Evolutionary conservation across 2,797 vertebrate species (phyloP), one percentile per base, ranked within the genome.

Genomic region (Danio albolineatus): DNA sequence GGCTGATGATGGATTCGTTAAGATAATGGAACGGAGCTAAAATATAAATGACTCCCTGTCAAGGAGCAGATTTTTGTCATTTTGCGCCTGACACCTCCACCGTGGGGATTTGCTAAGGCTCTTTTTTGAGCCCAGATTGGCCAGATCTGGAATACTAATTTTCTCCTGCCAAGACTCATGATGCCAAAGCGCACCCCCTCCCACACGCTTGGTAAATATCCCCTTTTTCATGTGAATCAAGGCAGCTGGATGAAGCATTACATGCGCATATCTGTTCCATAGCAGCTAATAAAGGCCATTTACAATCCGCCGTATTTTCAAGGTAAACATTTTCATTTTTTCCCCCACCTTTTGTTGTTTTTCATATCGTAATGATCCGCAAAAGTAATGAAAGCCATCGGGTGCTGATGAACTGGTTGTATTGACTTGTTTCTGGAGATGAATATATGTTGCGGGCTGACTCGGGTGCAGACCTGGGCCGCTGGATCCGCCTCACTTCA

Each of bases 21-120:
- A 97, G 98, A 99, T 99, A 99, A 99, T 99, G 98, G 97, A 98
- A 99, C 96, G 96, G 95, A 98, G 95, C 97, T 98, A 98, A 99
- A 99, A 99, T 99, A 99, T 99, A 98, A 98, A 99, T 98, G 97
- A 99, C 96, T 99, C 94, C 94, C 97, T 99, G 97, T 98, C 97
- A 99, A 98, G 96, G 97, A 97, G 95, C 96, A 97, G 97, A 97
- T 98, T 99, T 97, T 97, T 95, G 97, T 97, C 94, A 96, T 96
- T 96, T 96, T 96, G 95, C 87, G 95, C 95, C 95, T 96, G 97
- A 96, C 96, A 97, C 93, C 93, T 94, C 91, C 80, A 89, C 93
- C 93, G 89, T 91, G 89, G 94, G 93, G 94, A 94, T 94, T 95
- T 94, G 92, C 87, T 88, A 85, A 90, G 93, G 92, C 91, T 79